Evolutionary conservation across 2,888 invertebrate genomes (phyloP), one percentile per base, ranked within the genome.

Genomic region (Zeuzera pyrina): DNA sequence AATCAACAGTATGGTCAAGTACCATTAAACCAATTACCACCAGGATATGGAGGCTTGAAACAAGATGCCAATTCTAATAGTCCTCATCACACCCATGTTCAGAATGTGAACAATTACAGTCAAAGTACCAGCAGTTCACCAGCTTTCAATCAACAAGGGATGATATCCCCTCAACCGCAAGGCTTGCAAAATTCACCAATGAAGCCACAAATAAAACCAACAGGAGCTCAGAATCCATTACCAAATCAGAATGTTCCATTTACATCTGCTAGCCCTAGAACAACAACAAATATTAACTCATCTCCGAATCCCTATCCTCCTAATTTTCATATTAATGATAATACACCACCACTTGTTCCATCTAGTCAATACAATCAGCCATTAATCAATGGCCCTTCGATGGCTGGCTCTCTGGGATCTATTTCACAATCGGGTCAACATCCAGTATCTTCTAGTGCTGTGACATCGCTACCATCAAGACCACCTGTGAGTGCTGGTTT

Each of bases 71-170:
- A 74, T 47, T 78, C 77, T 2, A 78, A 72, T 38, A 78, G 68
- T 36, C 72, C 74, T 12, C 37, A 47, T 14, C 68, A 66, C 45
- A 32, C 51, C 23, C 57, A 46, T 32, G 29, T 62, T 22, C 62
- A 60, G 23, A 66, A 66, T 52, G 43, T 65, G 31, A 78, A 72
- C 47, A 65, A 68, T 44, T 72, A 57, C 29, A 69, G 50, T 43
- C 73, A 74, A 42, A 81, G 78, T 59, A 67, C 62, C 15, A 77
- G 53, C 33, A 79, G 64, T 54, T 81, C 83, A 19, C 81, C 83
- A 37, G 76, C 77, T 24, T 81, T 81, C 40, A 83, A 78, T 46
- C 68, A 72, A 32, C 56, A 79, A 28, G 74, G 66, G 33, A 55
- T 69, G 41, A 44, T 65, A 42, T 57, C 67, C 15, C 57, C 59